Base-by-base conservation (phyloP, 2,113 vertebrate species). In the Spea bombifrons region DNA sequence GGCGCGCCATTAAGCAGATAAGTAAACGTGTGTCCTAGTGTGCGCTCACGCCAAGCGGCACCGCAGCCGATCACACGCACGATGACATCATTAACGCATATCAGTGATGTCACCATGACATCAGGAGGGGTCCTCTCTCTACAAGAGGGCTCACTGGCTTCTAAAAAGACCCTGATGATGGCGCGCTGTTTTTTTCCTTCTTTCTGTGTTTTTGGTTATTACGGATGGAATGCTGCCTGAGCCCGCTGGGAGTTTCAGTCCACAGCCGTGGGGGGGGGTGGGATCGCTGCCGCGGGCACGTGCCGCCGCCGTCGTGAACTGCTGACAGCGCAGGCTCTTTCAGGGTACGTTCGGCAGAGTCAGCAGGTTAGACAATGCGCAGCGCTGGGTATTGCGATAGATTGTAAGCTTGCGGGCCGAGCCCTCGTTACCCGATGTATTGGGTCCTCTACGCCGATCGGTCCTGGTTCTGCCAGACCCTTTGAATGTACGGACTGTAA, bases 251-350 rank as follows among this genome's bases (percentile, higher is more conserved):
- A 64, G 61, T 64, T 64, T 15, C 1, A 30, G 13, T 61, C 17
- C 9, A 7, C 55, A 59, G 55, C 55, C 3, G n/a, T n/a, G 4
- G 10, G 30, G 30, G 30, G 30, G 30, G 30, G 2, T 30, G 2
- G 2, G 30, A 30, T 2, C 30, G 30, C 30, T 30, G 10, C 55
- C 55, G 4, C 4, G 8, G 55, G 55, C 7, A 12, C 55, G 16
- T 16, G 5, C 70, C 44, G 50, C 45, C 3, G 8, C 8, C 17
- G 16, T 15, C n/a, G 13, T 12, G 53, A 73, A 10, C 15, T 73
- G 71, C 71, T 73, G 71, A 73, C 71, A 7, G 71, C 3, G 5
- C 44, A 3, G 5, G 13, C 55, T 48, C 55, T 57, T 73, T 73
- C 71, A 16, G 53, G 47, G 55, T n/a, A 4, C 15, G 13, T 48